Evolutionary conservation across 2,888 invertebrate genomes (phyloP).

Genomic region (Poecilus cupreus): DNA sequence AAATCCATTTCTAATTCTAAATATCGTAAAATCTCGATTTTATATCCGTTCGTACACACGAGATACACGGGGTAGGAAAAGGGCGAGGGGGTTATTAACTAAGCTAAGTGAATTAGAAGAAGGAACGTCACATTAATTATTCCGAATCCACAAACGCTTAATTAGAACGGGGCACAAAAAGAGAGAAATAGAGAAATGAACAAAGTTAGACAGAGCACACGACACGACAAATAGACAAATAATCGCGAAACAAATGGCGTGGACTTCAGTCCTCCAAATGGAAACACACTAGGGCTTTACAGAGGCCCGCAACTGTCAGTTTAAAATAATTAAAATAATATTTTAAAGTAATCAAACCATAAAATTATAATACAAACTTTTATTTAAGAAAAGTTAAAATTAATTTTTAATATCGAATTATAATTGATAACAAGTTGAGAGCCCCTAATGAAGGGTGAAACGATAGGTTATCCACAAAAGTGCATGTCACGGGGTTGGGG

Average conservation of each 20-base stretch:
- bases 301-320: too few relatives aligned
- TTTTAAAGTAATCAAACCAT: too few relatives aligned
- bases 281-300: too few relatives aligned
- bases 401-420: too few relatives aligned
- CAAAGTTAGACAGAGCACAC: too few relatives aligned
- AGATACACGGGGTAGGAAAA: too few relatives aligned
- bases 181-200: constrained; percentile 34
- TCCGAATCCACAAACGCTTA: constrained; percentile 53
- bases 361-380: too few relatives aligned
- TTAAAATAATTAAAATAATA: too few relatives aligned
- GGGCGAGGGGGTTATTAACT: too few relatives aligned
- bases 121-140: constrained; percentile 49
- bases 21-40: constrained; percentile 38
- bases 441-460: neutral
- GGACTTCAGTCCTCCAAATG: neutral
- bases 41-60: neutral
- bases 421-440: neutral
- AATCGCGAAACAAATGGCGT: neutral
- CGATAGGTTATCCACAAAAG: constrained; percentile 25
- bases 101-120: constrained; percentile 55
- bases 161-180: constrained; percentile 22
- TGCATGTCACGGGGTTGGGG: constrained; percentile 31
- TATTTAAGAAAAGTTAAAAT: too few relatives aligned
- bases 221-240: constrained; percentile 18
- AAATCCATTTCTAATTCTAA: constrained; percentile 2